Conservation (phyloP, 2,113 vertebrate genomes). For the Mus spicilegus region DNA sequence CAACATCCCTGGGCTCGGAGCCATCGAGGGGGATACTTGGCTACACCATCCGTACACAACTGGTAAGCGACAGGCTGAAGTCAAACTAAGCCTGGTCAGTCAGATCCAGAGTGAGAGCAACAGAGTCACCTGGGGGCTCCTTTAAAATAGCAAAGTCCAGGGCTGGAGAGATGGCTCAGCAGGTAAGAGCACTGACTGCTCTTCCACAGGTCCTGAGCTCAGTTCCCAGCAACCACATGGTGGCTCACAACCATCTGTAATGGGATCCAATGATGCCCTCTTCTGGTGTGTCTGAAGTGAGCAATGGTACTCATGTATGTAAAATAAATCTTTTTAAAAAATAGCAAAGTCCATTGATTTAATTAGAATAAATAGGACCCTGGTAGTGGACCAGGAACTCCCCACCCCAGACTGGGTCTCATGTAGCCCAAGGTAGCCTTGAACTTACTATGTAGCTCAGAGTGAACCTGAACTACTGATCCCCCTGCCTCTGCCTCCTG, state of each 20-base stretch:
- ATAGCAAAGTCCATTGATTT: neutral
- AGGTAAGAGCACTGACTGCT: too few relatives aligned
- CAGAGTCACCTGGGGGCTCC: neutral
- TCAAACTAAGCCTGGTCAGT: slow-evolving; percentile 14
- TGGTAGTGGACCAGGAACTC: neutral
- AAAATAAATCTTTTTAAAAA: too few relatives aligned
- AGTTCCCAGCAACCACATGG: too few relatives aligned
- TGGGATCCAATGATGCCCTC: too few relatives aligned
- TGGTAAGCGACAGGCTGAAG: neutral
- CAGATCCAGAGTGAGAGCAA: neutral
- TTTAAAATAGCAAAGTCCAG: neutral
- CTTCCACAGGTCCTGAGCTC: too few relatives aligned
- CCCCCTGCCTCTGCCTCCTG: neutral
- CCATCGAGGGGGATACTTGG: neutral
- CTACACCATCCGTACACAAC: neutral
- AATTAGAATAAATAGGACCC: neutral
- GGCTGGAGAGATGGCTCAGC: too few relatives aligned
- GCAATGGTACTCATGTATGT: too few relatives aligned
- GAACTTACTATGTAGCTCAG: neutral
- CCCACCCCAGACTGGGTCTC: neutral
- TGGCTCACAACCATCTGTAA: too few relatives aligned
- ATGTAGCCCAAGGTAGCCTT: neutral
- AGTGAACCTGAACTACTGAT: neutral
- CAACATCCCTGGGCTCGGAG: neutral
- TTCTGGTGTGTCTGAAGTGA: too few relatives aligned